These are phyloP conservation scores for Myotis planiceps DNA, from an alignment of 2,797 vertebrate species.

Conservation along the genomic window DNA sequence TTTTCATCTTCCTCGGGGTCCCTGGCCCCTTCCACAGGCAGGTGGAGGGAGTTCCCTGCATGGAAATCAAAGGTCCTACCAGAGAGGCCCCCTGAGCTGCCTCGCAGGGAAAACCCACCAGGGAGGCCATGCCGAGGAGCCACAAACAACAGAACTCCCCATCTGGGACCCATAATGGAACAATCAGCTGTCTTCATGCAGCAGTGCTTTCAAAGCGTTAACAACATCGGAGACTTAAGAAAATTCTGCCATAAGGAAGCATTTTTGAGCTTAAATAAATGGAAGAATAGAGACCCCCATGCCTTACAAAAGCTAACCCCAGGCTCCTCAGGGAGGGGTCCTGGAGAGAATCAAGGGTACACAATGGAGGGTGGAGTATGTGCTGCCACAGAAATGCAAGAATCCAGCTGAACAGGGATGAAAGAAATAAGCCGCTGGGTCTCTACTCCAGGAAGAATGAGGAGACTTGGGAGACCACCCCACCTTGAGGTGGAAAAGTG, in stretches of 20 bases:
- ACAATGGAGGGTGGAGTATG: conserved; percentile 49
- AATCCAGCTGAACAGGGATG: not conserved
- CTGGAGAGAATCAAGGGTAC: conserved; percentile 50
- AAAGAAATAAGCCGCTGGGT: not conserved
- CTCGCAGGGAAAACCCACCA: not conserved
- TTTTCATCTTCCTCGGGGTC: not conserved
- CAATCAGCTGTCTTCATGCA: conserved; percentile 14
- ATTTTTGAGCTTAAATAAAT: conserved; percentile 67
- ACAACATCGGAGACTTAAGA: conserved; percentile 28
- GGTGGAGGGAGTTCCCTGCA: not conserved
- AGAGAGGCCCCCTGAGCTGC: not conserved
- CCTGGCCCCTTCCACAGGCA: not conserved
- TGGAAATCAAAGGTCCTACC: not conserved
- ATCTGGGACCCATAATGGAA: not conserved
- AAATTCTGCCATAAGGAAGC: conserved; percentile 74
- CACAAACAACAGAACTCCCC: not conserved
- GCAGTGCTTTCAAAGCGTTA: conserved; percentile 58
- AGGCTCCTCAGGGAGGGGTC: not conserved
- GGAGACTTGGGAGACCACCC: not conserved
- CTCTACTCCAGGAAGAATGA: not conserved
- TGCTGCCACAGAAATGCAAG: not conserved
- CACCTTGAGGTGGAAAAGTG: not conserved
- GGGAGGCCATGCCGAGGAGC: not conserved
- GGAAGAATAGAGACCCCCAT: conserved; percentile 41
- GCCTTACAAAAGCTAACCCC: conserved; percentile 55